Base-by-base conservation (phyloP, 2,113 vertebrate genomes). In the Podarcis cretensis region DNA sequence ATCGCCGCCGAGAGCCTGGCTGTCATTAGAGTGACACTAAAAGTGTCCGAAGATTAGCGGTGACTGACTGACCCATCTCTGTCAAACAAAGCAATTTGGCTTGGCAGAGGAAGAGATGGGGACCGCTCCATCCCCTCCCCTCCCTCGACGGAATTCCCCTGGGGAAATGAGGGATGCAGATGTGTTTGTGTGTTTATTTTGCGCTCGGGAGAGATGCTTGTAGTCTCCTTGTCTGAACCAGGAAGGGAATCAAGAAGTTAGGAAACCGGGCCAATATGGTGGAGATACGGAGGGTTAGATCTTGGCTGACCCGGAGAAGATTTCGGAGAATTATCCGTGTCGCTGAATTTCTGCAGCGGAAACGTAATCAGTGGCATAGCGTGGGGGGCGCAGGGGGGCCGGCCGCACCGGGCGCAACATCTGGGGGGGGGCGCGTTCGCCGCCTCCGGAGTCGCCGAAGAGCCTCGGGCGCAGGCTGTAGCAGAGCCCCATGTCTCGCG, bases 1-100 rank as follows among this genome's bases (percentile, higher is more conserved):
- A 37, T 2, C 4, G n/a, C 63, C 71, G 89, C 66, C 14, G 88
- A 84, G 81, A 90, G 91, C 85, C 81, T 76, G 82, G 83, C 91
- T 96, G 94, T 95, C 95, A 95, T 94, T 90, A 93, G 91, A 94
- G 83, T 95, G 95, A 96, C 96, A 96, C 94, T 95, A 92, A 96
- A 96, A 95, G 95, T 94, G 65, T 85, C 92, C 92, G 79, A 81
- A 92, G 92, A 95, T 95, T 92, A 93, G 84, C 0, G 65, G 18
- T 54, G 76, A 88, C 1, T 25, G 94, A 81, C 84, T 93, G 94
- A 90, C 92, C 94, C 43, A 43, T 92, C 90, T 76, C 92, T 95
- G 94, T 95, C 95, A 93, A 91, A 59, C 8, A 40, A 79, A 48
- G 59, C 75, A 69, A 6, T 48, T 10, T 54, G 71, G 48, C 21